Evolutionary conservation across 2,113 vertebrate genomes (phyloP), one percentile per base, ranked within the genome.

Genomic region (Apeltes quadracus): DNA sequence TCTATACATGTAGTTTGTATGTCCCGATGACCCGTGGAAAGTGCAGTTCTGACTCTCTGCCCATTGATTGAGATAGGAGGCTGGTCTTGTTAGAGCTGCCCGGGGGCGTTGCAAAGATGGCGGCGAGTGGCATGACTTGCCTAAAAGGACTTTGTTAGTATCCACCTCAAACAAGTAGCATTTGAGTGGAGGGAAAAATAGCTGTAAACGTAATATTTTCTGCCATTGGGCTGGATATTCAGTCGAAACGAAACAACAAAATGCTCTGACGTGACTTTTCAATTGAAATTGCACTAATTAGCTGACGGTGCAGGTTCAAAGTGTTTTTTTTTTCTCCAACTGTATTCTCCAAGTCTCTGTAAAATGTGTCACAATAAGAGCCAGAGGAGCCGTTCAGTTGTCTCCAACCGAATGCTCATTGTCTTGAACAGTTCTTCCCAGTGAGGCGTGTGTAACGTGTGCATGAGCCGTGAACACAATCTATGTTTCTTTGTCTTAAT

Each of bases 391-490:
- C 27, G 48, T 16, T 43, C 61, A 29, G n/a, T 53, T 10, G 46
- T 67, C 39, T 77, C 61, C 36, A 18, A 29, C 27, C 78, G 68
- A 81, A 76, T 44, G 55, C 18, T 41, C 57, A 51, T 84, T 82
- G 73, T 83, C 61, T 71, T 20, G 14, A 46, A 36, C 54, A 69
- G 68, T 67, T 64, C 53, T 82, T 32, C 59, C 65, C 87, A 74
- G 36, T 75, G 85, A 89, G 62, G 85, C 87, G 57, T 82, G 14
- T 36, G 50, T 88, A 86, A 89, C 34, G 72, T 76, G 83, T 83
- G 81, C 84, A 83, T 43, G 48, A 78, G 80, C 87, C 64, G 46
- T 84, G 83, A 88, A 90, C 67, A 39, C 61, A 65, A 79, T 72
- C 76, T 69, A 50, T 72, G 51, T 39, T 63, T 71, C 81, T 83